A percentile compares a stretch with the other conserved stretches of the same genome.
Conservation (phyloP, 2,113 vertebrate species). For the Lasiurus cinereus region DNA sequence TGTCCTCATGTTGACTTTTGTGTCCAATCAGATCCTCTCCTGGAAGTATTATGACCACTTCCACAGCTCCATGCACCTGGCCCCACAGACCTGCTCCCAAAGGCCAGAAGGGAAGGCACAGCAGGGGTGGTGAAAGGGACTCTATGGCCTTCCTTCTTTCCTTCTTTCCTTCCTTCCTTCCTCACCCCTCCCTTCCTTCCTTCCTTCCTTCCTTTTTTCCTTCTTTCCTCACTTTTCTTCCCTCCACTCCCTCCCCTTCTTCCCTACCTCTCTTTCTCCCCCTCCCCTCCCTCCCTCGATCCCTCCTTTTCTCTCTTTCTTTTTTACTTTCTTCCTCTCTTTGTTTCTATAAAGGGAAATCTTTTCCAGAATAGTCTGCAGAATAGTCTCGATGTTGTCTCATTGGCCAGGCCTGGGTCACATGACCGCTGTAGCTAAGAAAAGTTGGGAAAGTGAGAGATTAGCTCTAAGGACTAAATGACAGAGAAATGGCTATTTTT, state of each 20-base stretch:
- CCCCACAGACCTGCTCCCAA: background rate
- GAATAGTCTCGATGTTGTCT: background rate
- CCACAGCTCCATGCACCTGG: background rate
- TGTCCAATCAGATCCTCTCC: background rate
- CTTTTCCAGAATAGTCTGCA: background rate
- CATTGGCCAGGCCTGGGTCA: background rate
- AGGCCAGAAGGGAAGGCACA: background rate
- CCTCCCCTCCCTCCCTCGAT: background rate
- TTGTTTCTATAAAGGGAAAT: background rate
- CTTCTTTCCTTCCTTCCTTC: background rate
- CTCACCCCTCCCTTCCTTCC: rapidly evolving
- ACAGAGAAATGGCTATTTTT: background rate
- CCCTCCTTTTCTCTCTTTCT: too few species aligned
- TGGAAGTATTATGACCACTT: background rate
- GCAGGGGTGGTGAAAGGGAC: background rate
- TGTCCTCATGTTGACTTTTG: background rate
- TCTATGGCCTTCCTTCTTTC: too few species aligned
- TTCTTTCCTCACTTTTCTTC: background rate
- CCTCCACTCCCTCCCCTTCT: background rate
- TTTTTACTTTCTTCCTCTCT: background rate
- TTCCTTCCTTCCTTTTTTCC: too few species aligned
- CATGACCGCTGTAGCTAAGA: background rate
- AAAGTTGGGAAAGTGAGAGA: background rate
- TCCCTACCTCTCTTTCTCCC: rapidly evolving
- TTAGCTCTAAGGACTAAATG: background rate